These are phyloP conservation scores for Troides oblongomaculatus DNA, from an alignment of 2,888 invertebrate species.

Conservation along the genomic window DNA sequence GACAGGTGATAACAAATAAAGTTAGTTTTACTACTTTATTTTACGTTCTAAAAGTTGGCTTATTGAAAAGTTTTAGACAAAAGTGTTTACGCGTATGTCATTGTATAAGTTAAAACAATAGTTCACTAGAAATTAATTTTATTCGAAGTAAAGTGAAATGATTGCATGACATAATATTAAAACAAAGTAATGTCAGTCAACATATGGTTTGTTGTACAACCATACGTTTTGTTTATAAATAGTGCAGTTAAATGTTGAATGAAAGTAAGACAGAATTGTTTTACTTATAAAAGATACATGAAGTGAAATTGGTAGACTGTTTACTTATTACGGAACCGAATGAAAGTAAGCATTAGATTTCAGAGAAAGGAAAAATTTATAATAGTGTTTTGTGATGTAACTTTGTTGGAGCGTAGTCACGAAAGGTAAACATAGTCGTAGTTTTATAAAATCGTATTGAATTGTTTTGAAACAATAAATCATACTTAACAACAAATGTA, in stretches of 20 bases:
- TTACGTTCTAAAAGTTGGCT: slow-evolving; percentile 62
- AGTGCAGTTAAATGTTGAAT: not conserved
- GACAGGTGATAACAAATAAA: slow-evolving; percentile 61
- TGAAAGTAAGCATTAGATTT: slow-evolving; percentile 37
- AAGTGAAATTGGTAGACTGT: not conserved
- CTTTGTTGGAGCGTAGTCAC: slow-evolving; percentile 44
- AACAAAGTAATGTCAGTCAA: slow-evolving; percentile 24
- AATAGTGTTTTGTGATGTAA: slow-evolving; percentile 44
- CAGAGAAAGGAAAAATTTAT: slow-evolving; percentile 43
- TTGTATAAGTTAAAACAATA: slow-evolving; percentile 34
- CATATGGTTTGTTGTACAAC: slow-evolving; percentile 1
- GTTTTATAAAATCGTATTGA: too few relatives aligned
- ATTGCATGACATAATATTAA: slow-evolving; percentile 25
- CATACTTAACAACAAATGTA: too few relatives aligned
- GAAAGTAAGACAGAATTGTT: slow-evolving; percentile 3
- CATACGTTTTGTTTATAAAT: not conserved
- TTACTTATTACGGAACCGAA: slow-evolving; percentile 33
- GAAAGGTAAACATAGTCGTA: not conserved
- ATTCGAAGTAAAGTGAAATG: not conserved
- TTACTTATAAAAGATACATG: not conserved
- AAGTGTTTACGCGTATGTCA: slow-evolving; percentile 59
- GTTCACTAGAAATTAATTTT: not conserved
- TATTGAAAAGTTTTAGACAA: slow-evolving; percentile 67
- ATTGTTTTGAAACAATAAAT: too few relatives aligned
- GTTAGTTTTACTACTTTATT: slow-evolving; percentile 62